Percentiles rank a stretch among this genome's conserved stretches.
Conservation (phyloP, 2,113 vertebrate species). For the Rousettus leschenaultii region DNA sequence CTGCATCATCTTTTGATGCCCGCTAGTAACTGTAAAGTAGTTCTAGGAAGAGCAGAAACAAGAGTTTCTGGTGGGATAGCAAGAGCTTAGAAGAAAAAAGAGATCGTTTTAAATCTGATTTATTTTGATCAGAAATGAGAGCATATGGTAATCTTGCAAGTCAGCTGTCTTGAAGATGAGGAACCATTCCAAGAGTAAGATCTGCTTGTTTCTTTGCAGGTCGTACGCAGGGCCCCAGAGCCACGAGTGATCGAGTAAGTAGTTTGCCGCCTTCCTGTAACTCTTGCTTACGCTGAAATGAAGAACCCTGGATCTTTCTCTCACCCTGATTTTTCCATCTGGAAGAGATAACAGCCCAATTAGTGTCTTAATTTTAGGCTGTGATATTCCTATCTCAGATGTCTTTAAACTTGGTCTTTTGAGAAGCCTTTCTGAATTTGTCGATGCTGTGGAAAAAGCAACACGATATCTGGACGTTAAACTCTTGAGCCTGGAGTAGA, state of each 20-base stretch:
- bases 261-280: neutral
- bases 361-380: neutral
- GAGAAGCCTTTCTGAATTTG: constrained; percentile 31
- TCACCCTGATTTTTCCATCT: neutral
- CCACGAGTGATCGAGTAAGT: constrained; percentile 93
- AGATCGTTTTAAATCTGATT: neutral
- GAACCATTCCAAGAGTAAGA: neutral
- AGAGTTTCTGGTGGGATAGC: neutral
- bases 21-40: neutral
- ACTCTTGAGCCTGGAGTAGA: neutral
- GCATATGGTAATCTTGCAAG: neutral
- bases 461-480: neutral
- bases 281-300: neutral
- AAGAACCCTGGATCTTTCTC: neutral
- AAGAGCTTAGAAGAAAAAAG: neutral
- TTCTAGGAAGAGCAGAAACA: neutral
- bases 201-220: constrained; percentile 78
- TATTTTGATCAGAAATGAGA: constrained; percentile 16
- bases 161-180: neutral
- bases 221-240: constrained; percentile 83
- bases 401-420: neutral
- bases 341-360: neutral
- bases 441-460: neutral
- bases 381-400: neutral
- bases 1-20: neutral